These are phyloP conservation scores for Epicauta chinensis DNA, from an alignment of 1,140 invertebrate genomes.

Conservation along the genomic window DNA sequence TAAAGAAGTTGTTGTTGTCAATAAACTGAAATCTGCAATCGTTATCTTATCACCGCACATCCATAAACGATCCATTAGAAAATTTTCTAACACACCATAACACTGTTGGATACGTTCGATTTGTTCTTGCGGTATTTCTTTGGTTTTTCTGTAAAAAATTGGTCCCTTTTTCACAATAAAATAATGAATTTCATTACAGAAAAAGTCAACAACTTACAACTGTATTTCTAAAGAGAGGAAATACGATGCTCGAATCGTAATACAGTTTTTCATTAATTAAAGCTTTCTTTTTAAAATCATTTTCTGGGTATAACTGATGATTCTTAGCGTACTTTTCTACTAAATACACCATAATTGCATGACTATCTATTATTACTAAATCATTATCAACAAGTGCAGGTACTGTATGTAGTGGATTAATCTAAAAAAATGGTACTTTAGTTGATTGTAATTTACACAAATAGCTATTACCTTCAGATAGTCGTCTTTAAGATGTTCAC, in stretches of 20 bases:
- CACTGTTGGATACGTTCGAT: too few species aligned
- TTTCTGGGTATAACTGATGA: neutral
- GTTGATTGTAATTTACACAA: neutral
- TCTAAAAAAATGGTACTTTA: slow-evolving; percentile 31
- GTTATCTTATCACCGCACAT: slow-evolving; percentile 45
- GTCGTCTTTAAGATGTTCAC: neutral
- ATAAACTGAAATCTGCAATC: slow-evolving; percentile 47
- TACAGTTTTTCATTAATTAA: neutral
- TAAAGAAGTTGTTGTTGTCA: slow-evolving; percentile 32
- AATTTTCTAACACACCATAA: neutral
- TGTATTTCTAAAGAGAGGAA: neutral
- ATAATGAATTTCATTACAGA: too few species aligned
- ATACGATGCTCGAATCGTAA: neutral
- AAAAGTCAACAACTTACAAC: too few species aligned
- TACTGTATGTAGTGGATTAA: slow-evolving; percentile 63
- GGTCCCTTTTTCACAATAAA: too few species aligned
- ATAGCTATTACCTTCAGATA: slow-evolving; percentile 4
- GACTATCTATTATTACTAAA: neutral
- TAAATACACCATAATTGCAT: neutral
- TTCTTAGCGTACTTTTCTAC: neutral
- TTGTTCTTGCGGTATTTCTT: neutral
- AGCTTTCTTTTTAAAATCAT: neutral
- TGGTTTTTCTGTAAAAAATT: neutral
- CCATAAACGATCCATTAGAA: slow-evolving; percentile 22
- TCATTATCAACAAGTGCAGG: slow-evolving; percentile 58